phyloP scores from a whole-genome alignment of 2,113 vertebrate species.

The Antigone vipio region DNA sequence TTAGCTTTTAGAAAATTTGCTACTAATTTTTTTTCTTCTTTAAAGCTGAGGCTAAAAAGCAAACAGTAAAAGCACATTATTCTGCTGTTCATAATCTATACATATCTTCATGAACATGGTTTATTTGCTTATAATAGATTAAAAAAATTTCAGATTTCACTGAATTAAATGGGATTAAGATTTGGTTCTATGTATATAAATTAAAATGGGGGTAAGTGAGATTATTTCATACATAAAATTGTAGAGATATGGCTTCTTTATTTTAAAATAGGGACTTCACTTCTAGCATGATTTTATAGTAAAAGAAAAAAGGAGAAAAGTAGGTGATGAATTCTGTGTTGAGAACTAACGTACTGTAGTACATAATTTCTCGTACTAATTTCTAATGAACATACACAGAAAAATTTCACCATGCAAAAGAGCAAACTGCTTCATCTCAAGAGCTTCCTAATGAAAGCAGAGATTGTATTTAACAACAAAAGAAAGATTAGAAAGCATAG shows the following conservation, averaged over 20 bases:
- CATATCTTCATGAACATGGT: not conserved
- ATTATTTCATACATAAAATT: not conserved
- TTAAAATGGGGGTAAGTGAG: not conserved
- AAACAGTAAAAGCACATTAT: not conserved
- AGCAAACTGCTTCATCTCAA: not conserved
- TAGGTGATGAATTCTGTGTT: not conserved
- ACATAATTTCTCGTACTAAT: not conserved
- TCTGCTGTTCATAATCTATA: not conserved
- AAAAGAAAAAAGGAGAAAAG: not conserved
- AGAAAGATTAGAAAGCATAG: conserved; percentile 36
- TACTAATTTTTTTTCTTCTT: not conserved
- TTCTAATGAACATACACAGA: not conserved
- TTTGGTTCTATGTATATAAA: not conserved
- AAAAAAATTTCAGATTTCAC: not conserved
- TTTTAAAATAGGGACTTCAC: not conserved
- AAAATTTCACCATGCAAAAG: not conserved
- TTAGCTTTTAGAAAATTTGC: not conserved
- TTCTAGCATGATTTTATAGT: not conserved
- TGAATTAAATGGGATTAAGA: not conserved
- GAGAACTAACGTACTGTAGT: not conserved
- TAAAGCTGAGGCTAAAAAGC: not conserved
- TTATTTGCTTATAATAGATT: not conserved
- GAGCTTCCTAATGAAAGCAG: conserved; percentile 25
- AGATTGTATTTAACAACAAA: conserved; percentile 39
- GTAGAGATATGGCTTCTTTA: not conserved